Evolutionary conservation across 1,140 invertebrate genomes (phyloP).

Genomic region (Drosophila pectinifera): DNA sequence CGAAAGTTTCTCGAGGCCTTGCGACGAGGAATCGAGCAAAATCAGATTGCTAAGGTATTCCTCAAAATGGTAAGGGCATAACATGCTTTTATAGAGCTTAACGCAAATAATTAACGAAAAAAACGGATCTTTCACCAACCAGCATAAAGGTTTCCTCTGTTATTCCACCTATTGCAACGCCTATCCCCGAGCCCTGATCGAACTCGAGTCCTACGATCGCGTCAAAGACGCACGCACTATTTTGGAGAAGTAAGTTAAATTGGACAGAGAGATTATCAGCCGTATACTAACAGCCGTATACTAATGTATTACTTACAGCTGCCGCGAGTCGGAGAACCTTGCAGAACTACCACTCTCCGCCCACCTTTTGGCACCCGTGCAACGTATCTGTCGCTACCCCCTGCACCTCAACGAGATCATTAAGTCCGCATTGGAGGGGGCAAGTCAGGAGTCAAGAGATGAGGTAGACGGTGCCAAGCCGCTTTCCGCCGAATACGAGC

Average conservation of each 20-base stretch:
- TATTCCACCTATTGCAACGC: conserved; percentile 97
- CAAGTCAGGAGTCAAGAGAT: conserved; percentile 86
- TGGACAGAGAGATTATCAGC: too few relatives aligned
- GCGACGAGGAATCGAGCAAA: conserved; percentile 75
- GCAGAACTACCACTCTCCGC: conserved; percentile 94
- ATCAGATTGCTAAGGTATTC: conserved; percentile 83
- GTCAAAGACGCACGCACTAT: conserved; percentile 78
- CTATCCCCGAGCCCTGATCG: conserved; percentile 88
- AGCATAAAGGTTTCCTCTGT: conserved; percentile 92
- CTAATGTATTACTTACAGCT: conserved; percentile 43
- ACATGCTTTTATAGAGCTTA: neutral
- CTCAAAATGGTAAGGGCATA: conserved; percentile 73
- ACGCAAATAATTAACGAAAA: too few relatives aligned
- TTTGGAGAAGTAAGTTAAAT: conserved; percentile 73
- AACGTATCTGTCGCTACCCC: conserved; percentile 97
- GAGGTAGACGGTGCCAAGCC: conserved; percentile 86
- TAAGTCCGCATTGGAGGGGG: conserved; percentile 87
- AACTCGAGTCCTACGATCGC: conserved; percentile 82
- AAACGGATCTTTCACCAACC: conserved; percentile 26
- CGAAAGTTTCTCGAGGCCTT: conserved; percentile 74
- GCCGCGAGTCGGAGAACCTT: conserved; percentile 76
- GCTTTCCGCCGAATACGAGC: conserved; percentile 56
- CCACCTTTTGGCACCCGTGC: conserved; percentile 94
- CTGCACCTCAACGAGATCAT: conserved; percentile 94
- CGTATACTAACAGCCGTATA: too few relatives aligned